Conservation (phyloP, 1,140 invertebrate species). For the Chionoecetes opilio region DNA sequence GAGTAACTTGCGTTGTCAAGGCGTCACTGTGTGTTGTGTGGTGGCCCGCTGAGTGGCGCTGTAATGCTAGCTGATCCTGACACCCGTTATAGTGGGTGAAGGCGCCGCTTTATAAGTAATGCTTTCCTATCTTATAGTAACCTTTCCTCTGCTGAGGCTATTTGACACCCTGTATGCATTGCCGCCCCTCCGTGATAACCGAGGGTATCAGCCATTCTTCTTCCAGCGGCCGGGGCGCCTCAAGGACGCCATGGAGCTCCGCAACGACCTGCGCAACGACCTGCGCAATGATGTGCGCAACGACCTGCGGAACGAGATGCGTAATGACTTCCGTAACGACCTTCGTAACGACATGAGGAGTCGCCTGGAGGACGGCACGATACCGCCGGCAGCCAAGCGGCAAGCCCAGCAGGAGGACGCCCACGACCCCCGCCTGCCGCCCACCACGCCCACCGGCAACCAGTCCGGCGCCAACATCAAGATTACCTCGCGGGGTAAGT, state of each 20-base stretch:
- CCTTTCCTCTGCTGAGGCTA: background rate
- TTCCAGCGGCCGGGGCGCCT: slow-evolving; percentile 79
- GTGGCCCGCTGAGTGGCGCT: too few relatives aligned
- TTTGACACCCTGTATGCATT: slow-evolving; percentile 34
- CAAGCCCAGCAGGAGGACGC: slow-evolving; percentile 84
- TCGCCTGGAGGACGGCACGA: slow-evolving; percentile 81
- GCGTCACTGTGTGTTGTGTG: too few relatives aligned
- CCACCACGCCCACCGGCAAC: slow-evolving; percentile 83
- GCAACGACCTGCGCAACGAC: slow-evolving; percentile 70
- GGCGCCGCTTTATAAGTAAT: too few relatives aligned
- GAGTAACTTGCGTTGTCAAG: too few relatives aligned
- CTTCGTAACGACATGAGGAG: slow-evolving; percentile 67
- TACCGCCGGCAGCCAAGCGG: slow-evolving; percentile 83
- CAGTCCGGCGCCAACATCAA: slow-evolving; percentile 91
- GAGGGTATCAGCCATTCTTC: slow-evolving; percentile 72
- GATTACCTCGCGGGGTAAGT: slow-evolving; percentile 93
- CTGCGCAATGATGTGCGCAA: slow-evolving; percentile 57
- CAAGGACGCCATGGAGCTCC: slow-evolving; percentile 58
- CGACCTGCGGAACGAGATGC: slow-evolving; percentile 75
- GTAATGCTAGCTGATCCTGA: too few relatives aligned
- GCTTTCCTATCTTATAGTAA: too few relatives aligned
- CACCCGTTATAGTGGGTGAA: too few relatives aligned
- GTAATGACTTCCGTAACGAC: slow-evolving; percentile 65
- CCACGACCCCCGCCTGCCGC: slow-evolving; percentile 83
- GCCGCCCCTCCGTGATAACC: slow-evolving; percentile 68